Evolutionary conservation across 2,888 invertebrate genomes (phyloP).

Genomic region (Agriopis marginaria): DNA sequence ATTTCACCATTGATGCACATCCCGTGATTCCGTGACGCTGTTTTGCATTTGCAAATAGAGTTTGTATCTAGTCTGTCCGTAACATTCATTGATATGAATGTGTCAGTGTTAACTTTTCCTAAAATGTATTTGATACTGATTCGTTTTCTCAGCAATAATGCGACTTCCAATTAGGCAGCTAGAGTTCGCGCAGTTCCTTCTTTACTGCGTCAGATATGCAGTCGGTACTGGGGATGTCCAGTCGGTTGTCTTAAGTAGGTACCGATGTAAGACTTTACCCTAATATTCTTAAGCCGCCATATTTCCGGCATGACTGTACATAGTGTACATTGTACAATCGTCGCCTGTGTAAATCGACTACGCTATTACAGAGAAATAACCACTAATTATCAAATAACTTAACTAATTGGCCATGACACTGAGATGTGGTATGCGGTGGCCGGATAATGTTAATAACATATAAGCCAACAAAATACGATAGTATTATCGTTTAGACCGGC

Average conservation of each 20-base stretch:
- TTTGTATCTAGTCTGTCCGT: not conserved
- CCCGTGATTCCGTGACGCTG: conserved; percentile 11
- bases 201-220: not conserved
- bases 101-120: not conserved
- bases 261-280: not conserved
- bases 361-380: not conserved
- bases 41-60: conserved; percentile 22
- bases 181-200: not conserved
- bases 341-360: not conserved
- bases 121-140: not conserved
- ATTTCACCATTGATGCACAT: conserved; percentile 12
- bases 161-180: not conserved
- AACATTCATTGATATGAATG: not conserved
- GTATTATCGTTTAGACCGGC: not conserved
- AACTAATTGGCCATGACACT: not conserved
- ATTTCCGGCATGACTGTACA: not conserved
- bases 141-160: not conserved
- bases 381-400: not conserved
- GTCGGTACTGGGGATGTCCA: not conserved
- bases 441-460: not conserved
- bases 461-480: not conserved
- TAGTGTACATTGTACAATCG: too few species aligned
- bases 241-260: not conserved
- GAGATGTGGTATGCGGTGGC: not conserved
- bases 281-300: too few species aligned